Evolutionary conservation across 2,888 invertebrate species (phyloP).

Genomic region (Lomographa bimaculata): DNA sequence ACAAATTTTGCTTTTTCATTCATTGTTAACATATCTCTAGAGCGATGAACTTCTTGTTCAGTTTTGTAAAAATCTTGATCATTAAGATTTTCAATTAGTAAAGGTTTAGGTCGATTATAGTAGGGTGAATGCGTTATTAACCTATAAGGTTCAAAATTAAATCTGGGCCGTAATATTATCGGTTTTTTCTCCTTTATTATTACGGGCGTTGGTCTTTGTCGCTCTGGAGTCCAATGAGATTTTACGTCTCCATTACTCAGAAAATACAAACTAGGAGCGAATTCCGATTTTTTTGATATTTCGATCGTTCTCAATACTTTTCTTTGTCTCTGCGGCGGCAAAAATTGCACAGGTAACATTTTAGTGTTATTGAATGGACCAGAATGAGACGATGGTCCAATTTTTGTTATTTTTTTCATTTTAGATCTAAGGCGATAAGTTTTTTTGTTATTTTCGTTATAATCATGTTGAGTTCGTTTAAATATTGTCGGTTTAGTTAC

Average conservation of each 20-base stretch:
- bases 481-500: too few relatives aligned
- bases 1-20: slow-evolving; percentile 40
- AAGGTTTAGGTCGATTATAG: slow-evolving; percentile 37
- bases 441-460: too few relatives aligned
- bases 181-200: slow-evolving; percentile 6
- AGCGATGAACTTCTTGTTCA: slow-evolving; percentile 32
- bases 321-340: slow-evolving; percentile 32
- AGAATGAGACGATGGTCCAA: too few relatives aligned
- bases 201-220: too few relatives aligned
- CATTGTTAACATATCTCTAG: slow-evolving; percentile 35
- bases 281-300: slow-evolving; percentile 37
- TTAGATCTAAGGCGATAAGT: too few relatives aligned
- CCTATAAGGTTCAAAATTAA: slow-evolving; percentile 39
- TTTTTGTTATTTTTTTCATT: too few relatives aligned
- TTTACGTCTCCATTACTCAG: too few relatives aligned
- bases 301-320: slow-evolving; percentile 44
- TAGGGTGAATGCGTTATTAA: background rate
- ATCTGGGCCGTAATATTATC: slow-evolving; percentile 43
- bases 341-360: slow-evolving; percentile 42
- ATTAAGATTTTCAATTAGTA: slow-evolving; percentile 33
- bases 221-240: slow-evolving; percentile 10
- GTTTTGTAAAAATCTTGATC: slow-evolving; percentile 40
- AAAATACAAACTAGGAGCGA: too few relatives aligned
- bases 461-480: too few relatives aligned
- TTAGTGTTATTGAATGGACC: slow-evolving; percentile 46